These are phyloP conservation scores for Pagetopsis macropterus DNA, from an alignment of 2,797 vertebrate species.

Conservation along the genomic window DNA sequence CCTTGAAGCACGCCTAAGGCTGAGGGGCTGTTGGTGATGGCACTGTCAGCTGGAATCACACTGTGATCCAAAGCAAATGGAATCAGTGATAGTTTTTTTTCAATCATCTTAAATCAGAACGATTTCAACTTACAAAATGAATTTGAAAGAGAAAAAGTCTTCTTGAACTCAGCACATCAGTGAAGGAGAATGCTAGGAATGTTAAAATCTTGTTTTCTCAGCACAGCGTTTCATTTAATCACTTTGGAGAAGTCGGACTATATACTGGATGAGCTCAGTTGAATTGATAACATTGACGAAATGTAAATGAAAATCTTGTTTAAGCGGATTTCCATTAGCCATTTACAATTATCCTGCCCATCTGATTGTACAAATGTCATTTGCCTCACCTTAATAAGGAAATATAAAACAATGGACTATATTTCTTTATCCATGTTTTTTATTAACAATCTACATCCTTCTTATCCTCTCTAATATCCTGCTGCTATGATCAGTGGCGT, in stretches of 20 bases:
- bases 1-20: conserved; percentile 44
- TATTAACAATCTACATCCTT: background rate
- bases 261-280: conserved; percentile 17
- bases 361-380: background rate
- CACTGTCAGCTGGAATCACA: conserved; percentile 40
- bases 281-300: background rate
- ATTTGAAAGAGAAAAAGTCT: conserved; percentile 12
- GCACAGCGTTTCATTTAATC: conserved; percentile 1
- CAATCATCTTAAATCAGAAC: conserved; percentile 32
- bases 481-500: background rate
- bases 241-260: background rate
- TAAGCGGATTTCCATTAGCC: background rate
- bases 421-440: background rate
- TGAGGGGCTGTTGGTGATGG: conserved; percentile 35
- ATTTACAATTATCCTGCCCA: background rate
- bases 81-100: conserved; percentile 25
- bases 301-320: background rate
- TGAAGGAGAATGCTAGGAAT: background rate
- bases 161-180: background rate
- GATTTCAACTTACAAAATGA: conserved; percentile 18
- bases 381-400: background rate
- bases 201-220: conserved; percentile 9
- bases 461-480: background rate
- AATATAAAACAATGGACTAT: background rate
- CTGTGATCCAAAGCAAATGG: conserved; percentile 45